These are phyloP conservation scores for Tympanoctomys barrerae DNA, from an alignment of 2,797 vertebrate species.

Conservation along the genomic window DNA sequence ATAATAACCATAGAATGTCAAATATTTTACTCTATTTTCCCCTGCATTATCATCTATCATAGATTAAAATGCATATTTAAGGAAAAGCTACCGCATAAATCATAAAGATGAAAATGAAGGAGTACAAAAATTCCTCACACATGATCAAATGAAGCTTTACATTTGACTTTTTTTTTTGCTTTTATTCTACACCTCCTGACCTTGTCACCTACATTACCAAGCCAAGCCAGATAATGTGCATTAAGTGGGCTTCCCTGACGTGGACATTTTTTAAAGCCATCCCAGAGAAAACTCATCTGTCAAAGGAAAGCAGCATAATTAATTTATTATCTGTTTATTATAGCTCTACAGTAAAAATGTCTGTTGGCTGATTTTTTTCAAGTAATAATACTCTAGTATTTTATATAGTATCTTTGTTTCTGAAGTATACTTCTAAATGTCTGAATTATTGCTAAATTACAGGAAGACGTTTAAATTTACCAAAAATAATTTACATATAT, in stretches of 20 bases:
- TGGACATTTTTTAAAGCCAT: conserved; percentile 69
- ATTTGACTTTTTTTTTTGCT: conserved; percentile 70
- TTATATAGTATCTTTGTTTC: conserved; percentile 50
- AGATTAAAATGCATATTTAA: conserved; percentile 80
- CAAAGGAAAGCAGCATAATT: conserved; percentile 67
- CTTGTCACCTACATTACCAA: conserved; percentile 71
- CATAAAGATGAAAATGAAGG: conserved; percentile 84
- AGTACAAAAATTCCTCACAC: conserved; percentile 81
- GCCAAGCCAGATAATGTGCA: conserved; percentile 45
- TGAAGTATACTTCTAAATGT: conserved; percentile 79
- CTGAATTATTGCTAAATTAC: conserved; percentile 42
- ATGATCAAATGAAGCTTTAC: conserved; percentile 74
- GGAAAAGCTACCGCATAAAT: conserved; percentile 84
- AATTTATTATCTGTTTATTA: conserved; percentile 51
- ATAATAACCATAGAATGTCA: conserved; percentile 76
- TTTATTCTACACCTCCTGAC: conserved; percentile 61
- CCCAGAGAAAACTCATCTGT: not conserved
- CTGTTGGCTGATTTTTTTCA: not conserved
- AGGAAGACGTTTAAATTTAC: conserved; percentile 71
- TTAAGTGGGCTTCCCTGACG: conserved; percentile 65
- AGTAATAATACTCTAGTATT: conserved; percentile 14
- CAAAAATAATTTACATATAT: conserved; percentile 51
- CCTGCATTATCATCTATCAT: conserved; percentile 61
- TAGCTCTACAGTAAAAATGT: conserved; percentile 56
- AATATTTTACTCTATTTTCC: conserved; percentile 67